These are phyloP conservation scores for Chirona hameri DNA, from an alignment of 2,888 invertebrate genomes.

Conservation along the genomic window DNA sequence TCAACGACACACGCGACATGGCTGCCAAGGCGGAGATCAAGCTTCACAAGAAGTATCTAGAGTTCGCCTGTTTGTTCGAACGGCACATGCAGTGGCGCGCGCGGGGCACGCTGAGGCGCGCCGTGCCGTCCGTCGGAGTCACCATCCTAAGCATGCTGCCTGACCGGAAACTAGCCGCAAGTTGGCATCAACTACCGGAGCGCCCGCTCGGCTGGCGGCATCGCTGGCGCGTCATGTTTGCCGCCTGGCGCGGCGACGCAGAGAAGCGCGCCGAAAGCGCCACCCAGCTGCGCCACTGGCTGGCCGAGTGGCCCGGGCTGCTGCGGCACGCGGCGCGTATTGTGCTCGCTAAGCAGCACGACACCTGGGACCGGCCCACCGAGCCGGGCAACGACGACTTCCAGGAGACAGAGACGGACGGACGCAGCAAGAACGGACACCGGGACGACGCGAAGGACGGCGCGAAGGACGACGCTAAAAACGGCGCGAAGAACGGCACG, in stretches of 20 bases:
- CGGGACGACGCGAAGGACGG: no score
- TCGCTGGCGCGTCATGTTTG: background rate
- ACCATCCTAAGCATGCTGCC: background rate
- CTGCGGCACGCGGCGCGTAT: background rate
- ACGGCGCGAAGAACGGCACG: no score
- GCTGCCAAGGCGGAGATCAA: background rate
- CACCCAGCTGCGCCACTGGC: background rate
- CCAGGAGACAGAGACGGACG: background rate
- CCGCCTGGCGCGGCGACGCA: background rate
- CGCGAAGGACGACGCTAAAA: no score
- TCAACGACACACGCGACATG: constrained; percentile 23
- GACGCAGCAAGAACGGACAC: background rate
- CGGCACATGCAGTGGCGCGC: background rate
- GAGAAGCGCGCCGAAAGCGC: background rate
- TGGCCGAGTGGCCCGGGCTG: background rate
- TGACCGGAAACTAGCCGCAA: background rate
- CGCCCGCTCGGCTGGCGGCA: background rate
- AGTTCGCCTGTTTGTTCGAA: background rate
- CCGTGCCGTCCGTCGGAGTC: background rate
- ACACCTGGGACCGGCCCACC: background rate
- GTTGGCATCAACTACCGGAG: background rate
- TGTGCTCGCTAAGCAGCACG: background rate
- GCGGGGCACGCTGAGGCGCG: background rate
- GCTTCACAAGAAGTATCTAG: constrained; percentile 3
- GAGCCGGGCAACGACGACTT: background rate